Base-by-base conservation (phyloP, 2,113 vertebrate genomes). In the Castor canadensis region DNA sequence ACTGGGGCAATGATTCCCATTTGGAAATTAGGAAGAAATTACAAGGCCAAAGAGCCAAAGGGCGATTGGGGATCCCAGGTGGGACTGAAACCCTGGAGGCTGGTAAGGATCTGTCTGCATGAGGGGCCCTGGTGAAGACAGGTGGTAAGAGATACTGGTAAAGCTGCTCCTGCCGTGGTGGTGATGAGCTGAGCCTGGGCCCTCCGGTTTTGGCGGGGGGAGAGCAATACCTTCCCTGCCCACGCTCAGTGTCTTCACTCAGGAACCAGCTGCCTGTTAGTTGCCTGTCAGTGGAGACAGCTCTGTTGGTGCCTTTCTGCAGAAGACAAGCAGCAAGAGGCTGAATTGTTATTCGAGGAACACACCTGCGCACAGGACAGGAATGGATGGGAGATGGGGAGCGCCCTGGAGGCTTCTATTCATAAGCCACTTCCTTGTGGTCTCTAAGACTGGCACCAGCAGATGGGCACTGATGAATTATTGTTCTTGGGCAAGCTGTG, bases 381-480 rank as follows among this genome's bases (percentile, higher is more conserved):
- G 94, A 97, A 97, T 97, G 98, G 96, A 98, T 98, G 91, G 79
- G 76, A 96, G 83, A 91, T 16, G 1, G 20, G 49, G 95, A 91
- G 90, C 49, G 35, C 77, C 58, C 77, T 67, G 93, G 96, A 64
- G 91, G 97, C 87, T 97, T 89, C 96, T 89, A 96, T 98, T 98
- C 96, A 96, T 97, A 95, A 96, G 40, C 16, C 90, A 89, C 95
- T 95, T 97, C 87, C 95, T 90, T 80, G 67, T 62, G 94, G 95
- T 97, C 97, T 96, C 97, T 95, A 80, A 82, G 96, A 88, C 88
- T 84, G 40, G 86, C 90, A 35, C 62, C 93, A 35, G 93, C 49
- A 58, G 89, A 86, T 93, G 84, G 84, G 92, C 30, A 0, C 85
- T 75, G 71, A 91, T 84, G 90, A 97, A 85, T 97, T 96, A 91